Evolutionary conservation across 2,113 vertebrate genomes (phyloP).

Genomic region (Sisor rabdophorus): DNA sequence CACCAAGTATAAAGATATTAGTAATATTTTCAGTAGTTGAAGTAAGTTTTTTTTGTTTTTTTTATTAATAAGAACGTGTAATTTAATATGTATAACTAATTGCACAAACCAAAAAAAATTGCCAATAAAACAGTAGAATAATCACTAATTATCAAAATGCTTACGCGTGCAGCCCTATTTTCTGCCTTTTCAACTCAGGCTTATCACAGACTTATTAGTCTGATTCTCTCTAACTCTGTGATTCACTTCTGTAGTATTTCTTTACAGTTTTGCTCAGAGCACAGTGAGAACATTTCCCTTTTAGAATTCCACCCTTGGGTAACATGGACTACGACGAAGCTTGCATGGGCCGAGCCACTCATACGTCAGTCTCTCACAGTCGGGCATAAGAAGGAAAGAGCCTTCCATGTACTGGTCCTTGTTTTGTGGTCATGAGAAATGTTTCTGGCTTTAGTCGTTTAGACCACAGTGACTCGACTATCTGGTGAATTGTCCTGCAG

Average conservation of each 20-base stretch:
- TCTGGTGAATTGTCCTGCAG: conserved; percentile 36
- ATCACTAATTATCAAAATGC: no score
- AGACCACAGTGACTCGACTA: conserved; percentile 49
- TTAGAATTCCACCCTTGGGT: no score
- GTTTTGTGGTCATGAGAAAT: conserved; percentile 40
- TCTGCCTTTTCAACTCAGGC: neutral
- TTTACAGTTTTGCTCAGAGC: neutral
- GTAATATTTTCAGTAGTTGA: no score
- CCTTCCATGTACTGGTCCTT: conserved; percentile 17
- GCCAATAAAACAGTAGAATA: no score
- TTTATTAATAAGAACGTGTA: no score
- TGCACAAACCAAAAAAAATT: no score
- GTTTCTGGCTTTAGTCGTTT: conserved; percentile 53
- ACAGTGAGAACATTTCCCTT: neutral
- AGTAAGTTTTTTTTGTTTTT: no score
- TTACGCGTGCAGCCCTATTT: neutral
- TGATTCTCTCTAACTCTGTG: neutral
- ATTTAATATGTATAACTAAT: no score
- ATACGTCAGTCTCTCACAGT: neutral
- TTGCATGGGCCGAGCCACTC: no score
- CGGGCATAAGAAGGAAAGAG: conserved; percentile 13
- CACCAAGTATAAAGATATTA: no score
- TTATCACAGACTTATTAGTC: neutral
- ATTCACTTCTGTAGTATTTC: neutral
- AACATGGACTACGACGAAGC: conserved; percentile 55